These are phyloP conservation scores for Pollenia angustigena DNA, from an alignment of 2,888 invertebrate genomes.

Conservation along the genomic window DNA sequence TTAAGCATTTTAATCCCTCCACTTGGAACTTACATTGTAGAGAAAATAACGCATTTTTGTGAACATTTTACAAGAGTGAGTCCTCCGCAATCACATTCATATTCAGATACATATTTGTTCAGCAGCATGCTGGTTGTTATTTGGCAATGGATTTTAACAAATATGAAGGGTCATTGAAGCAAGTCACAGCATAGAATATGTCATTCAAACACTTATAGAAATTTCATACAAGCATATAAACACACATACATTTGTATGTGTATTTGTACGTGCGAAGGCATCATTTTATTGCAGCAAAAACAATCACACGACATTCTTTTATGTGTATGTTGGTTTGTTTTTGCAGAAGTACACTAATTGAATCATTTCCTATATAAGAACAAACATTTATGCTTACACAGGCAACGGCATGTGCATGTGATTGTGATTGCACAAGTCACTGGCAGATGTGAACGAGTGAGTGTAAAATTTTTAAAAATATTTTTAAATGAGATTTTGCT, in stretches of 20 bases:
- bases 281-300: constrained; percentile 2
- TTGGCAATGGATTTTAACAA: constrained; percentile 51
- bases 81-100: neutral
- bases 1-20: constrained; percentile 32
- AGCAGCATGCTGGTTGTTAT: constrained; percentile 23
- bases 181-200: constrained; percentile 63
- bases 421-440: constrained; percentile 18
- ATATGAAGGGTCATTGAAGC: constrained; percentile 71
- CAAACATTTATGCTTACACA: constrained; percentile 26
- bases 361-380: constrained; percentile 62
- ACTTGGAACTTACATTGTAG: neutral
- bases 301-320: constrained; percentile 21
- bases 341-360: constrained; percentile 63
- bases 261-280: neutral
- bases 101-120: neutral
- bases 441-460: constrained; percentile 22
- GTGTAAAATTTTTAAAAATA: neutral
- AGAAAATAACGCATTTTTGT: constrained; percentile 30
- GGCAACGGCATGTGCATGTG: neutral
- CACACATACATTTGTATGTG: neutral
- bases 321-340: constrained; percentile 17
- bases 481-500: neutral
- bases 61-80: constrained; percentile 1
- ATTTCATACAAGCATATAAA: neutral
- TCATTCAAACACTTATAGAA: constrained; percentile 42